Evolutionary conservation across 2,113 vertebrate species (phyloP).

Genomic region (Chlamydotis undulata): DNA sequence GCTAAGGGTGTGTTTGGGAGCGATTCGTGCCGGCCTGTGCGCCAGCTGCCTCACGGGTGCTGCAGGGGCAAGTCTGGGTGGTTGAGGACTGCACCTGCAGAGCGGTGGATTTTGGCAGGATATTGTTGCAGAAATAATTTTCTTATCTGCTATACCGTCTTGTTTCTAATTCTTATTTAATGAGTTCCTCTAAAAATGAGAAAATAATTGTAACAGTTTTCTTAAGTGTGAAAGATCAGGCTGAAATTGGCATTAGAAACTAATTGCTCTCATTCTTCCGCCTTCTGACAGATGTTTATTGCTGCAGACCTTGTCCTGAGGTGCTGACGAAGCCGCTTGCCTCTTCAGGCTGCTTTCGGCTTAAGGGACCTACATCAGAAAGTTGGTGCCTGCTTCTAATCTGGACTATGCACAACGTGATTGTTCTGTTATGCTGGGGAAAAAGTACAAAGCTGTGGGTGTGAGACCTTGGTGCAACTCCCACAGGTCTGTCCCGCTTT

Average conservation of each 20-base stretch:
- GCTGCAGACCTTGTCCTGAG: constrained; percentile 19
- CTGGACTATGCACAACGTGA: neutral
- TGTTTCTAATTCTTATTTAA: constrained; percentile 77
- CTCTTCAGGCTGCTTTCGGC: neutral
- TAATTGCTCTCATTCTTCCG: constrained; percentile 65
- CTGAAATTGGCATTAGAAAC: constrained; percentile 71
- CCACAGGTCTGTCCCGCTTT: neutral
- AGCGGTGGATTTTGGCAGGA: constrained; percentile 10
- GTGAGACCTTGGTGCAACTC: neutral
- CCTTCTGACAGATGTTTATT: constrained; percentile 53
- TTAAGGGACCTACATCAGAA: neutral
- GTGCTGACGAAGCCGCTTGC: neutral
- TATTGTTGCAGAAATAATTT: constrained; percentile 48
- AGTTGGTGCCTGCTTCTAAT: neutral
- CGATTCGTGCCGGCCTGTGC: neutral
- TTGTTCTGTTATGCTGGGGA: neutral
- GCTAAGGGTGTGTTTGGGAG: neutral
- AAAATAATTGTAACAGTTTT: constrained; percentile 75
- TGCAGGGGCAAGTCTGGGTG: neutral
- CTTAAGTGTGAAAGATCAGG: constrained; percentile 75
- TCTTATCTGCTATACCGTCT: constrained; percentile 61
- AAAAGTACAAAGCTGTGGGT: neutral
- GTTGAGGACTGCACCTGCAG: neutral
- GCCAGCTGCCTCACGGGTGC: accelerated
- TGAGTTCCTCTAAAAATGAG: constrained; percentile 73